Percentiles rank a stretch among this genome's conserved stretches.
Evolutionary conservation across 2,888 invertebrate genomes (phyloP).

Genomic region (Tenthredo livida): DNA sequence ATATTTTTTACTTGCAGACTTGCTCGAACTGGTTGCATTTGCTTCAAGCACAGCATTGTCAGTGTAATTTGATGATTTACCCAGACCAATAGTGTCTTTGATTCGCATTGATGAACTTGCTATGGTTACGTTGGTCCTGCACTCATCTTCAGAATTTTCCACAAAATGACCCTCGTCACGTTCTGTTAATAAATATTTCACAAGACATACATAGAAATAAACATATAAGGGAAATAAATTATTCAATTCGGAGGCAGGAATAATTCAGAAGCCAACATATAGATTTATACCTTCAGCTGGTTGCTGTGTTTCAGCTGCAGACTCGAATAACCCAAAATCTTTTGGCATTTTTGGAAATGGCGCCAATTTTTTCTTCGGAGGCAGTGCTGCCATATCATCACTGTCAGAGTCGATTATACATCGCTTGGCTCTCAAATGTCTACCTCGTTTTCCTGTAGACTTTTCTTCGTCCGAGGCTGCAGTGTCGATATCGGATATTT

Average conservation of each 20-base stretch:
- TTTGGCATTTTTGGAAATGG: neutral
- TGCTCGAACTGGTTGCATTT: too few relatives aligned
- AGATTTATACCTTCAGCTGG: neutral
- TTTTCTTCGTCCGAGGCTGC: neutral
- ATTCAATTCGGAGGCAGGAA: conserved; percentile 2
- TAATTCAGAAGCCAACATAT: neutral
- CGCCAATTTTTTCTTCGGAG: neutral
- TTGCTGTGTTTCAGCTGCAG: neutral
- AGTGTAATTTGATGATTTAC: neutral
- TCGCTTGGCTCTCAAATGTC: conserved; percentile 10
- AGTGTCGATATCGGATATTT: conserved; percentile 25
- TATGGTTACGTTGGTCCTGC: neutral
- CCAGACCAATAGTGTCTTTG: neutral
- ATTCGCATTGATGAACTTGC: neutral
- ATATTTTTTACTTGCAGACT: too few relatives aligned
- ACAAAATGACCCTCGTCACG: conserved; percentile 17
- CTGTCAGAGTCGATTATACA: neutral
- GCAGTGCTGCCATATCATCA: neutral
- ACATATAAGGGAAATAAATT: neutral
- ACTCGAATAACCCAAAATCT: neutral
- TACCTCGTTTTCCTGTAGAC: neutral
- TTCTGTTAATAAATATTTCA: neutral
- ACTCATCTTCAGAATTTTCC: neutral
- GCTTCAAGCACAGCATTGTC: too few relatives aligned
- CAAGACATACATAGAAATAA: neutral